Conservation (phyloP, 2,888 invertebrate species). For the Antitype chi region DNA sequence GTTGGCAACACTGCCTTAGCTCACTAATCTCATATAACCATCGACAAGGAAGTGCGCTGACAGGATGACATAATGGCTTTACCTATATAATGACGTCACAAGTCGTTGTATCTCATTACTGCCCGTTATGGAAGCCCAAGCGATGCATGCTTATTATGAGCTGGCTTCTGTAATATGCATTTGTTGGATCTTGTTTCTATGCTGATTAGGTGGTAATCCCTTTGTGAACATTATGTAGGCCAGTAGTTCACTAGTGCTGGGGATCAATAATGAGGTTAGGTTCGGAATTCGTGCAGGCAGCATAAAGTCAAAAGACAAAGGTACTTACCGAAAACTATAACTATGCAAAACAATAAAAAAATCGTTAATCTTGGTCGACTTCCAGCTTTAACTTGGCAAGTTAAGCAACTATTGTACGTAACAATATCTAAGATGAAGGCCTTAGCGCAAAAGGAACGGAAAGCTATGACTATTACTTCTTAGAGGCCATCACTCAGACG, state of each 20-base stretch:
- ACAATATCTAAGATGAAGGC: conserved; percentile 22
- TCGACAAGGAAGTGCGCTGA: conserved; percentile 68
- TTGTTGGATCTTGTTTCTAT: conserved; percentile 54
- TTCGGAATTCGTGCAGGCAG: background rate
- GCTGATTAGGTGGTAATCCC: conserved; percentile 45
- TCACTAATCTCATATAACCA: conserved; percentile 65
- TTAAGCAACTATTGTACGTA: conserved; percentile 21
- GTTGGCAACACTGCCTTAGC: conserved; percentile 29
- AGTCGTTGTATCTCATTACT: conserved; percentile 65
- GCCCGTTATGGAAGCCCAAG: conserved; percentile 73
- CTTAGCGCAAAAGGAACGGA: conserved; percentile 28
- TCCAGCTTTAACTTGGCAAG: conserved; percentile 65
- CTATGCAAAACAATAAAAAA: conserved; percentile 29
- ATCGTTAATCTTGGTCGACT: conserved; percentile 53
- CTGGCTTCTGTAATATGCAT: conserved; percentile 60
- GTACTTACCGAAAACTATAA: conserved; percentile 1
- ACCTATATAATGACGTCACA: conserved; percentile 68
- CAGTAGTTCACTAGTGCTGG: conserved; percentile 10
- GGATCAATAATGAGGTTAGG: background rate
- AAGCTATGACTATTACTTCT: conserved; percentile 42
- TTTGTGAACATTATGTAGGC: conserved; percentile 17
- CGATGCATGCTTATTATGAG: conserved; percentile 64
- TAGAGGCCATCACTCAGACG: conserved; percentile 16
- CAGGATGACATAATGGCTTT: conserved; percentile 73
- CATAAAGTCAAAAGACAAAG: background rate